Percentiles rank a stretch among this genome's conserved stretches.
phyloP scores from a whole-genome alignment of 2,888 invertebrate species.

The Silvanus unidentatus region DNA sequence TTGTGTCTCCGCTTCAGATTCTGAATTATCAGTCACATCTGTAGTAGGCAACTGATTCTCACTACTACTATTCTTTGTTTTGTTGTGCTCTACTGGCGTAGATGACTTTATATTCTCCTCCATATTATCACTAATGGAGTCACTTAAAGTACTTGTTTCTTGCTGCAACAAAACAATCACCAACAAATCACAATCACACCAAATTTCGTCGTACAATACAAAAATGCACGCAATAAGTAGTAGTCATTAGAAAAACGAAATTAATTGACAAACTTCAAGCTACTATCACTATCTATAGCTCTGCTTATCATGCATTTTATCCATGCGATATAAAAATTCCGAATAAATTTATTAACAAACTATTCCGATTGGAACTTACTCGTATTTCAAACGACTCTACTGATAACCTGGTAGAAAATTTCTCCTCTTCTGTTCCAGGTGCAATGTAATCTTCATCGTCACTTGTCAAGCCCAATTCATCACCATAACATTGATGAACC shows the following conservation, averaged over 20 bases:
- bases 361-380: too few species aligned
- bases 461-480: conserved; percentile 86
- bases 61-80: conserved; percentile 4
- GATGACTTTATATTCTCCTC: not conserved
- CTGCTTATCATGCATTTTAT: too few species aligned
- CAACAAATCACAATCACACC: too few species aligned
- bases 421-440: conserved; percentile 54
- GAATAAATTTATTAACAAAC: too few species aligned
- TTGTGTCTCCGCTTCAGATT: conserved; percentile 68
- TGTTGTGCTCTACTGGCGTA: not conserved
- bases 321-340: too few species aligned
- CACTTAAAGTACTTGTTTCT: too few species aligned
- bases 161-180: too few species aligned
- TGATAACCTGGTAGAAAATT: conserved; percentile 48
- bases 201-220: too few species aligned
- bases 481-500: conserved; percentile 91
- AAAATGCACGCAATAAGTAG: too few species aligned
- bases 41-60: conserved; percentile 54
- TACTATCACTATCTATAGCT: too few species aligned
- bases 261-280: too few species aligned
- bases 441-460: conserved; percentile 84
- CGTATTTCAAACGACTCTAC: conserved; percentile 41
- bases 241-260: too few species aligned
- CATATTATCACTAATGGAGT: not conserved
- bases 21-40: conserved; percentile 75